phyloP scores from a whole-genome alignment of 2,888 invertebrate species.

The Diaperis boleti region DNA sequence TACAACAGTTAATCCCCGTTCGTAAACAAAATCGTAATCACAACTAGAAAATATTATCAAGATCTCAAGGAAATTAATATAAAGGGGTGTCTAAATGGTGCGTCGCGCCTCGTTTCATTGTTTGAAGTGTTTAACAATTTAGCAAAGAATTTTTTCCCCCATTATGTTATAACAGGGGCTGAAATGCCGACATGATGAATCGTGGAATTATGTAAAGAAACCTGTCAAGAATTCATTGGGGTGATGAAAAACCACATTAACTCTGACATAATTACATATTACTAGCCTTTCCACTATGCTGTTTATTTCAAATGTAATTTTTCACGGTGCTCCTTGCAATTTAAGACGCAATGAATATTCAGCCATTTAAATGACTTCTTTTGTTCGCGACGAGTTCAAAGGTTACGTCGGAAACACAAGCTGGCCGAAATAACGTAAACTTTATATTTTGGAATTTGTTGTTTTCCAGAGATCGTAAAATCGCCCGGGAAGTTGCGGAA shows the following conservation, averaged over 20 bases:
- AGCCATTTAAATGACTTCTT: slow-evolving; percentile 35
- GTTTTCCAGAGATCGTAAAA: slow-evolving; percentile 18
- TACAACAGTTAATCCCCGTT: background rate
- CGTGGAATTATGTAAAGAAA: slow-evolving; percentile 52
- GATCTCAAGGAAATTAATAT: too few species aligned
- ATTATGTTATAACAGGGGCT: background rate
- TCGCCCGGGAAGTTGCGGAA: slow-evolving; percentile 10
- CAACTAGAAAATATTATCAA: too few species aligned
- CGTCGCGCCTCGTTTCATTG: background rate
- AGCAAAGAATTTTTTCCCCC: slow-evolving; percentile 8
- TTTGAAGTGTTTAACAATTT: slow-evolving; percentile 9
- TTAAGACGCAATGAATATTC: slow-evolving; percentile 39
- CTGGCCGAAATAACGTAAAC: slow-evolving; percentile 19
- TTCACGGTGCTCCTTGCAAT: slow-evolving; percentile 32
- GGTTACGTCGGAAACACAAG: slow-evolving; percentile 19
- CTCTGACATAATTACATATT: slow-evolving; percentile 51
- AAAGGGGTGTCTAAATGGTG: background rate
- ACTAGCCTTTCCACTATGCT: slow-evolving; percentile 32
- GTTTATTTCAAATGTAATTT: slow-evolving; percentile 38
- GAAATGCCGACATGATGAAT: slow-evolving; percentile 36
- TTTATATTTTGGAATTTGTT: slow-evolving; percentile 11
- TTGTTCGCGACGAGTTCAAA: slow-evolving; percentile 32
- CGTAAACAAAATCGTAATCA: background rate
- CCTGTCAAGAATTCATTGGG: slow-evolving; percentile 50
- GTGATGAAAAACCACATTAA: slow-evolving; percentile 53